Evolutionary conservation across 1,140 invertebrate species (phyloP).

Genomic region (Leptinotarsa lineolata): DNA sequence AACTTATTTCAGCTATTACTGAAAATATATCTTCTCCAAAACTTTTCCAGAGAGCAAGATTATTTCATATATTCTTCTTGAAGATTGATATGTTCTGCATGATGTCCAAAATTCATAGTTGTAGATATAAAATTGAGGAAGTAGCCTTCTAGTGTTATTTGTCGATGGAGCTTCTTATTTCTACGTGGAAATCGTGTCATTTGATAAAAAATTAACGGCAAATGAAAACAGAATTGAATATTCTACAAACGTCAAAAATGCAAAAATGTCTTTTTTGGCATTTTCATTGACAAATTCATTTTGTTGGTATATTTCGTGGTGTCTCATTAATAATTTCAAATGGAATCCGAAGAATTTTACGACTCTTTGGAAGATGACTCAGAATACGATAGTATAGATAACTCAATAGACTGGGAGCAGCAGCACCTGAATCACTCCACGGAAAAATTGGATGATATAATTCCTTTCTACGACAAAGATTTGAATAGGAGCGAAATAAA

Average conservation of each 20-base stretch:
- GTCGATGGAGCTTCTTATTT: too few relatives aligned
- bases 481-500: conserved; percentile 31
- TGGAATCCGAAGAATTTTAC: conserved; percentile 37
- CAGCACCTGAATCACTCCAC: background rate
- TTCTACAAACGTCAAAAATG: background rate
- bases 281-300: background rate
- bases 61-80: too few relatives aligned
- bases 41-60: too few relatives aligned
- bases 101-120: too few relatives aligned
- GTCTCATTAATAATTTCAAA: conserved; percentile 2
- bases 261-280: background rate
- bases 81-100: too few relatives aligned
- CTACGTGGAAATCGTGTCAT: too few relatives aligned
- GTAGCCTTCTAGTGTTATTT: too few relatives aligned
- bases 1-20: too few relatives aligned
- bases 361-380: conserved; percentile 41
- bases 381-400: background rate
- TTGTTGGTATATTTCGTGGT: background rate
- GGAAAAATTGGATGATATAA: conserved; percentile 9
- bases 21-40: too few relatives aligned
- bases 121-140: too few relatives aligned
- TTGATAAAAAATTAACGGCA: too few relatives aligned
- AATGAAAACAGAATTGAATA: too few relatives aligned
- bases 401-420: background rate
- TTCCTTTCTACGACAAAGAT: conserved; percentile 34